Percentiles rank a stretch among this genome's conserved stretches.
These are phyloP conservation scores for Acrobasis consociella DNA, from an alignment of 2,888 invertebrate genomes.

Conservation along the genomic window DNA sequence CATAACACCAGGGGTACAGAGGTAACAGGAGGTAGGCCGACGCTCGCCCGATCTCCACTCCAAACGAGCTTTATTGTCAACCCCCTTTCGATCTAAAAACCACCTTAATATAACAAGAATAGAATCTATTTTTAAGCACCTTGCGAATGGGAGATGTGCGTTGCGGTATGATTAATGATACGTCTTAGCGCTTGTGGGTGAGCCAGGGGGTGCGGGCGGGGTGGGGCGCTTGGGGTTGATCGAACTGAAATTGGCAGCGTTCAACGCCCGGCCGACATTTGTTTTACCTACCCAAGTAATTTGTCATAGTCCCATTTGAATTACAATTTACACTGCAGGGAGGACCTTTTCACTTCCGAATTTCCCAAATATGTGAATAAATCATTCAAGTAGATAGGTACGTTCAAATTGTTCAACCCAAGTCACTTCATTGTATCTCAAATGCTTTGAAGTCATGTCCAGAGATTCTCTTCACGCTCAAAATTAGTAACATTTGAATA, in stretches of 20 bases:
- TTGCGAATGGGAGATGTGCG: slow-evolving; percentile 50
- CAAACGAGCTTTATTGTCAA: slow-evolving; percentile 46
- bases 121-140: slow-evolving; percentile 52
- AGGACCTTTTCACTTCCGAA: slow-evolving; percentile 8
- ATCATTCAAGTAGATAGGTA: not conserved
- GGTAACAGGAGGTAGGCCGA: slow-evolving; percentile 67
- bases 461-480: slow-evolving; percentile 30
- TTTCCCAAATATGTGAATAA: slow-evolving; percentile 5
- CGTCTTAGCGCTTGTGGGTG: slow-evolving; percentile 62
- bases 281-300: slow-evolving; percentile 57
- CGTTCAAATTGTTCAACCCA: not conserved
- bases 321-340: slow-evolving; percentile 4
- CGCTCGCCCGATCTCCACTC: slow-evolving; percentile 36
- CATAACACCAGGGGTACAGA: slow-evolving; percentile 77
- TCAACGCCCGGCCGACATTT: slow-evolving; percentile 64
- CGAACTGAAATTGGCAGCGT: slow-evolving; percentile 76
- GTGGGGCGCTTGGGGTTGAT: slow-evolving; percentile 61
- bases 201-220: slow-evolving; percentile 43
- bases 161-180: slow-evolving; percentile 69
- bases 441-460: slow-evolving; percentile 35
- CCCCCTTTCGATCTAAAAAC: slow-evolving; percentile 44
- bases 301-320: slow-evolving; percentile 42
- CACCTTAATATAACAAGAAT: slow-evolving; percentile 50
- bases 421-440: not conserved
- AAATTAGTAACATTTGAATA: slow-evolving; percentile 51